Evolutionary conservation across 2,797 vertebrate species (phyloP), one percentile per base, ranked within the genome.

Genomic region (Intellagama lesueurii): DNA sequence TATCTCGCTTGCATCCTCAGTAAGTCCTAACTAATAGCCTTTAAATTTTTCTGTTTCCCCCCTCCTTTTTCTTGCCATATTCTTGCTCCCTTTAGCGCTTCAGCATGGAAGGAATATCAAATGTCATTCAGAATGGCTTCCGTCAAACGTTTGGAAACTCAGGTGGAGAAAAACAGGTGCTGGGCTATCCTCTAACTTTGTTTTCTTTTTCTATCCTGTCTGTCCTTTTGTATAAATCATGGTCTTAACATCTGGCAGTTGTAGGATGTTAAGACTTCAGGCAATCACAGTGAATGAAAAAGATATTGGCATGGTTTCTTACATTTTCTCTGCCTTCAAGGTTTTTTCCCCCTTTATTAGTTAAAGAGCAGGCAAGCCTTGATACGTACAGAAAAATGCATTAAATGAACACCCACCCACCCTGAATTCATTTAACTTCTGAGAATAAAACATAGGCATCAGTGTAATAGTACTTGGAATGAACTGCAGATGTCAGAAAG

Each of bases 141-240:
- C 98, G 98, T 96, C 98, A 99, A 98, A 99, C 98, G 87, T 99
- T 99, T 97, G 98, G 98, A 96, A 98, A 96, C 96, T 96, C 98
- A 7, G 98, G 98, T 97, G 98, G 98, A 98, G 98, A 99, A 97
- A 99, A 98, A 98, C 98, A 99, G 99, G 99, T 99, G 98, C 98
- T 96, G 92, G 95, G 96, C 97, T 97, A 93, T 96, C 94, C 94
- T 93, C 91, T 97, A 79, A 93, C 91, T 95, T 95, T 91, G 75
- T 93, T 92, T 91, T 93, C 66, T 84, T 85, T 81, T 96, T 96
- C 91, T 92, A 92, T 96, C 87, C 93, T 91, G 95, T 88, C 91
- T 94, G 87, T 93, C 88, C 30, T 60, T 91, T 0, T 76, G 84
- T 94, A 91, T 93, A 94, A 94, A 93, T 80, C 56, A 90, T 85